Evolutionary conservation across 2,113 vertebrate genomes (phyloP).

Genomic region (Sceloporus undulatus): DNA sequence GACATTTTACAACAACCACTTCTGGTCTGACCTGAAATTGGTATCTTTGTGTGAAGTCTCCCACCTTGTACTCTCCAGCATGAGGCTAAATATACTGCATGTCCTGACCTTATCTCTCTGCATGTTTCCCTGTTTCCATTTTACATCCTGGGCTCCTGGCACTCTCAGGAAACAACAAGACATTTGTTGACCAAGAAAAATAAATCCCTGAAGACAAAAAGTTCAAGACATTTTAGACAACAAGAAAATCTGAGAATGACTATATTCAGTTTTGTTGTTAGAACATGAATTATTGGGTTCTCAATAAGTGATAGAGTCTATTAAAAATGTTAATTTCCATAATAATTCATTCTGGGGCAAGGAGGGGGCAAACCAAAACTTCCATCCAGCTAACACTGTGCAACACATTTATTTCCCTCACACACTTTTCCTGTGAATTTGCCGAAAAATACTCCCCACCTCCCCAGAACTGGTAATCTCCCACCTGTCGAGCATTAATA

Average conservation of each 20-base stretch:
- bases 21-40: neutral
- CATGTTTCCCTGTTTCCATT: neutral
- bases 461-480: constrained; percentile 39
- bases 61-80: neutral
- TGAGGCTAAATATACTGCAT: neutral
- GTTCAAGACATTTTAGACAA: constrained; percentile 25
- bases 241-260: neutral
- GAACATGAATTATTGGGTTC: constrained; percentile 6
- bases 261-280: neutral
- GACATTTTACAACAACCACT: neutral
- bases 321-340: constrained; percentile 9
- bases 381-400: constrained; percentile 48
- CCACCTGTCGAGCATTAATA: constrained; percentile 61
- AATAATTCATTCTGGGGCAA: neutral
- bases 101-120: neutral
- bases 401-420: constrained; percentile 55
- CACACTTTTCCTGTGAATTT: constrained; percentile 41
- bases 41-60: neutral
- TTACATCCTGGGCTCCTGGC: neutral
- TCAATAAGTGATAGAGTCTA: neutral
- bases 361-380: neutral
- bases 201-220: constrained; percentile 7
- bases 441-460: constrained; percentile 38
- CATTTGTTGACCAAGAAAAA: constrained; percentile 50
- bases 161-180: constrained; percentile 26